These are phyloP conservation scores for Sebastes wilsoni DNA, from an alignment of 2,797 vertebrate species.

Conservation along the genomic window DNA sequence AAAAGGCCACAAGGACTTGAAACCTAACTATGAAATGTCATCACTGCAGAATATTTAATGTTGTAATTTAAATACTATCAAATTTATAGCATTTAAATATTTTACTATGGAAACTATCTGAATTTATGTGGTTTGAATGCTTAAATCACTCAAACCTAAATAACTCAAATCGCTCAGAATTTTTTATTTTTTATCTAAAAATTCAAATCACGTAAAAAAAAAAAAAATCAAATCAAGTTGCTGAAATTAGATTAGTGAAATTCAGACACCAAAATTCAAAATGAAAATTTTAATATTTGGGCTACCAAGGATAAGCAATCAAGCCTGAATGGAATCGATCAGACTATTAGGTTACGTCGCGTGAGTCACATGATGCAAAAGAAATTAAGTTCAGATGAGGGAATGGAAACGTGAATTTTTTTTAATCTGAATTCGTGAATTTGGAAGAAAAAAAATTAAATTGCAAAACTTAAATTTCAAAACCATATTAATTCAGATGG, in stretches of 20 bases:
- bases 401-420: background rate
- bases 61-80: background rate
- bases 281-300: accelerated
- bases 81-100: background rate
- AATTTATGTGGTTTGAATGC: background rate
- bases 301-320: background rate
- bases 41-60: background rate
- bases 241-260: background rate
- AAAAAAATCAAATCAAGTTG: no score
- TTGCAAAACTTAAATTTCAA: background rate
- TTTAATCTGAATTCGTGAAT: no score
- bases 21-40: background rate
- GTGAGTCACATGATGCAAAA: background rate
- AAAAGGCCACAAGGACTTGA: no score
- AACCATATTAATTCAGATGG: background rate
- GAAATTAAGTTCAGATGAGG: background rate
- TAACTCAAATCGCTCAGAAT: no score
- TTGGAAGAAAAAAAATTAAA: no score
- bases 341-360: background rate
- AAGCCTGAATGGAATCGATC: background rate
- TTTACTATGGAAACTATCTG: background rate
- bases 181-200: no score
- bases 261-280: background rate
- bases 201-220: no score
- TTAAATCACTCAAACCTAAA: background rate